phyloP scores from a whole-genome alignment of 1,140 invertebrate genomes.

The Melitaea cinxia region DNA sequence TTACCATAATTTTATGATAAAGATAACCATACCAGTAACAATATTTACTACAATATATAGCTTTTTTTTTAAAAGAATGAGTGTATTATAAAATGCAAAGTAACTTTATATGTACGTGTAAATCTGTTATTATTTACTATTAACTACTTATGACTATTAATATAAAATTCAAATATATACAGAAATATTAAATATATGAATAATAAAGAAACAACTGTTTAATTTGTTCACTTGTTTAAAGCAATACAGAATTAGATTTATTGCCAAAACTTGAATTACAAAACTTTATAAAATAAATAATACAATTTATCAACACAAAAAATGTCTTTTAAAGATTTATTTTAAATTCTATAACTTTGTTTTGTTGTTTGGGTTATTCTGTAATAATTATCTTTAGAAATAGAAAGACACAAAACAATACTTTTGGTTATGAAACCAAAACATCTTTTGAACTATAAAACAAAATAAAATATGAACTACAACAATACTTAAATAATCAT shows the following conservation, averaged over 20 bases:
- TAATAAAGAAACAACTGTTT: conserved; percentile 15
- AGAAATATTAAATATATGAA: conserved; percentile 53
- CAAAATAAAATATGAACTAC: conserved; percentile 1
- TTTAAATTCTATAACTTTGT: no score
- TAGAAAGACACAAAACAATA: background rate
- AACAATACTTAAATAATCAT: background rate
- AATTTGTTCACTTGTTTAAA: conserved; percentile 8
- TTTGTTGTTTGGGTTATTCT: no score
- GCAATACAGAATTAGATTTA: background rate
- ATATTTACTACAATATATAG: conserved; percentile 12
- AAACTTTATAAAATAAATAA: background rate
- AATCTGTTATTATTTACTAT: conserved; percentile 47
- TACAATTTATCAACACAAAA: no score
- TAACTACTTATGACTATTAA: conserved; percentile 76
- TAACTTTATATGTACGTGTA: conserved; percentile 34
- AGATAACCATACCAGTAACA: conserved; percentile 11
- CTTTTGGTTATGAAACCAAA: background rate
- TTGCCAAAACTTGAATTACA: background rate
- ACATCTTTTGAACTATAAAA: background rate
- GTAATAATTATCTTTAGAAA: no score
- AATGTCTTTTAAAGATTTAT: no score
- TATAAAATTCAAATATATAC: conserved; percentile 76
- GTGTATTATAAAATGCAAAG: conserved; percentile 41
- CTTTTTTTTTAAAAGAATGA: conserved; percentile 25
- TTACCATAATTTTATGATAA: conserved; percentile 16